Evolutionary conservation across 64 coral and sea anemone species (phyloP), one percentile per base, ranked within the genome.

Genomic region (Pocillopora verrucosa): DNA sequence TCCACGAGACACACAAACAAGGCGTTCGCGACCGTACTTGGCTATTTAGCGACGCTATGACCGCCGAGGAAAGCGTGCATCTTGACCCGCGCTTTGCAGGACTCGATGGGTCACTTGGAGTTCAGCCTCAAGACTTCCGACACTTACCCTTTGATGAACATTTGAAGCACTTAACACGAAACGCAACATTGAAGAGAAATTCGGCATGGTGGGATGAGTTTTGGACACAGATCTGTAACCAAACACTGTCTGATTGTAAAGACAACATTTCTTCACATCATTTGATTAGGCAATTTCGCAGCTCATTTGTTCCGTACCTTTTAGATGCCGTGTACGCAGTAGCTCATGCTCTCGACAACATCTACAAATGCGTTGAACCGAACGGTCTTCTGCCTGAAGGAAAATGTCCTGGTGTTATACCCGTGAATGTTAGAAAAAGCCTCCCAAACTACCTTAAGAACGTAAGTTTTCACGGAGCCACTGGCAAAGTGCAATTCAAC

Each of bases 281-380:
- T 3, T 78, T 57, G 24, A 37, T 89, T 57, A 69, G 22, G 20
- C 76, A 79, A 65, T 61, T 94, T 77, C 82, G 91, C 9, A 94
- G 84, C 57, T 72, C 88, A 0, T 94, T 87, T 13, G 80, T 91
- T 73, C 93, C 93, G 22, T 94, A 94, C 60, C 73, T 94, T 20
- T 65, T 88, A 57, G 93, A 94, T 91, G 93, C 93, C 60, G 93
- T 94, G 19, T 94, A 87, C 58, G 89, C 83, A 70, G 77, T 94
- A 37, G 93, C 93, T 63, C 83, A 94, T 73, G 93, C 89, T 34
- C 61, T 94, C 34, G 81, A 94, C 75, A 36, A 67, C 19, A 80
- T 88, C 17, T 41, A 73, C 36, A 70, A 59, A 45, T 88, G 93
- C 74, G 84, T 19, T 15, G 78, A 89, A 36, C 63, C 45, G 16